These are phyloP conservation scores for Hippolais icterina DNA, from an alignment of 2,113 vertebrate genomes.

Conservation along the genomic window DNA sequence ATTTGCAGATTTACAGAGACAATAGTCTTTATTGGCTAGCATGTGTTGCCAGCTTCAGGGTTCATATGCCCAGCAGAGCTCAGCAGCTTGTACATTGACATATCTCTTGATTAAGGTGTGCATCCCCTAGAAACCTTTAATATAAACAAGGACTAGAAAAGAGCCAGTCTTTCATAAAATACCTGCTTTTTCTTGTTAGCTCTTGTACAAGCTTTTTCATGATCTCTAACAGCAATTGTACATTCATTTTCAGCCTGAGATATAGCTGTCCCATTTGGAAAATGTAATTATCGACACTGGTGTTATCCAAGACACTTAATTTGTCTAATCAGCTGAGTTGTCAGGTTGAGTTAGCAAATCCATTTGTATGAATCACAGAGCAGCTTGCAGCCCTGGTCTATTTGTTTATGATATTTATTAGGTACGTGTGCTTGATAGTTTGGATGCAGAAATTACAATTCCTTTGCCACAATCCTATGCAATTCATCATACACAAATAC, in stretches of 20 bases:
- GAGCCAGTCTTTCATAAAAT: background rate
- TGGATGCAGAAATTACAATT: background rate
- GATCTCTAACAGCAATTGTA: background rate
- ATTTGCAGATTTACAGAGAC: background rate
- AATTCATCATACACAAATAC: background rate
- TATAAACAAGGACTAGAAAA: background rate
- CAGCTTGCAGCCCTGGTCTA: background rate
- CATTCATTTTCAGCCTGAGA: background rate
- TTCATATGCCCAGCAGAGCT: background rate
- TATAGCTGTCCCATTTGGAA: background rate
- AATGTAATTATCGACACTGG: background rate
- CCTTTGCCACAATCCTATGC: background rate
- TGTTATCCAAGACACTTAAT: background rate
- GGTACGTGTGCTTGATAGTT: fast-evolving
- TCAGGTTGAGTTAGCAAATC: slow-evolving; percentile 24
- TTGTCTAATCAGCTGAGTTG: slow-evolving; percentile 32
- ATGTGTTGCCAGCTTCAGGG: background rate
- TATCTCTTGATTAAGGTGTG: background rate
- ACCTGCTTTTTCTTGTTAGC: background rate
- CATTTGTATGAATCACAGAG: slow-evolving; percentile 7
- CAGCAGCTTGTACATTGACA: background rate
- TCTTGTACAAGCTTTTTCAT: background rate
- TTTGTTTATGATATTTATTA: background rate
- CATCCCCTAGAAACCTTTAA: background rate
- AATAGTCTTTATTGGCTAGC: background rate